Percentiles rank a stretch among this genome's conserved stretches.
phyloP scores from a whole-genome alignment of 2,888 invertebrate species.

The Xanthia icteritia region DNA sequence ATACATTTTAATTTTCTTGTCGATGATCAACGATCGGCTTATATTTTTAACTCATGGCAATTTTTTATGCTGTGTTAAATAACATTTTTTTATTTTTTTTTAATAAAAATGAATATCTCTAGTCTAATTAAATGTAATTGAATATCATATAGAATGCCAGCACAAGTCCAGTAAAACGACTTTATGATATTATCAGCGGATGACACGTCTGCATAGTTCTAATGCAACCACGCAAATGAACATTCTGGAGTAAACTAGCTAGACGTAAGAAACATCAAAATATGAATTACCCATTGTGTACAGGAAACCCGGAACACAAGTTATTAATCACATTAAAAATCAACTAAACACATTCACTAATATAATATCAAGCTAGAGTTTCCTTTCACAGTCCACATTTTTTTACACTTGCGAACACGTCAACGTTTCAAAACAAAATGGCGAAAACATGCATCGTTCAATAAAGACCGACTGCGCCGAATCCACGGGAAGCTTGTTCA shows the following conservation, averaged over 20 bases:
- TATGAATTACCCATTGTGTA: constrained; percentile 62
- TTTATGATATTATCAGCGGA: not conserved
- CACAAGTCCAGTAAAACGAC: not conserved
- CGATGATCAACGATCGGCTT: not conserved
- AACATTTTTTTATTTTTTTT: not conserved
- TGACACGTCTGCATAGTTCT: constrained; percentile 47
- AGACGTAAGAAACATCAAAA: constrained; percentile 15
- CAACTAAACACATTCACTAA: constrained; percentile 41
- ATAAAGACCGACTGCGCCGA: constrained; percentile 35
- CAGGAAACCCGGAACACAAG: constrained; percentile 26
- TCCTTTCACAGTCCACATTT: constrained; percentile 63
- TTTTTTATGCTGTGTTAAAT: not conserved
- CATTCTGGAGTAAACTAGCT: not conserved
- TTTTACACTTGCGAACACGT: constrained; percentile 66
- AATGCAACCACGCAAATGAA: constrained; percentile 44
- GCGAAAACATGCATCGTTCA: constrained; percentile 62
- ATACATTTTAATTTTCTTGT: not conserved
- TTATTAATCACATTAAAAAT: constrained; percentile 43
- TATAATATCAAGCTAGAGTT: constrained; percentile 43
- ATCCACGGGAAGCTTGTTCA: constrained; percentile 35
- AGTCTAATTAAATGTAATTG: not conserved
- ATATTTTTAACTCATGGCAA: not conserved
- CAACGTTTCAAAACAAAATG: constrained; percentile 73
- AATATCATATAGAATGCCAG: not conserved
- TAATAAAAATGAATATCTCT: too few species aligned